phyloP scores from a whole-genome alignment of 2,797 vertebrate genomes.

The Vultur gryphus region DNA sequence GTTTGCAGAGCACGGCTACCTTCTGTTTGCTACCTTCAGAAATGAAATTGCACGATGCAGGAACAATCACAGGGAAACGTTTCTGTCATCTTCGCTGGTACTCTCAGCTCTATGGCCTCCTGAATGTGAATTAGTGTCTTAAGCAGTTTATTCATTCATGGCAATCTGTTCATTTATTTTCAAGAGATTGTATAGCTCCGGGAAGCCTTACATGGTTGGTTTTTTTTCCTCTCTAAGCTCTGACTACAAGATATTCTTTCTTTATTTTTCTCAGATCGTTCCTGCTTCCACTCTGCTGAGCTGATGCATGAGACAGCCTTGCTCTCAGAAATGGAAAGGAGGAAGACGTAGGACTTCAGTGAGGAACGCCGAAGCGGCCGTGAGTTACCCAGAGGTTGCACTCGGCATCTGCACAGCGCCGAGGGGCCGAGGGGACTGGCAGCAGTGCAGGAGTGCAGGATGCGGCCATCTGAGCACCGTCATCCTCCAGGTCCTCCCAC shows the following conservation, averaged over 20 bases:
- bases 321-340: neutral
- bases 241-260: neutral
- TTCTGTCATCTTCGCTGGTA: neutral
- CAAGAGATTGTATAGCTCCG: neutral
- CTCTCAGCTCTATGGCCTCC: neutral
- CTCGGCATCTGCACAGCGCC: neutral
- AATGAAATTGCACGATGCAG: neutral
- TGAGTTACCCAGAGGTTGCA: neutral
- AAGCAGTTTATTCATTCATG: slow-evolving; percentile 49
- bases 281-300: neutral
- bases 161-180: slow-evolving; percentile 56
- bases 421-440: neutral
- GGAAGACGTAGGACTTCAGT: neutral
- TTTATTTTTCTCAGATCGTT: neutral
- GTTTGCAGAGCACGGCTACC: slow-evolving; percentile 20
- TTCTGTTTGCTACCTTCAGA: slow-evolving; percentile 19
- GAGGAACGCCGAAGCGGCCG: fast-evolving
- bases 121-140: slow-evolving; percentile 45
- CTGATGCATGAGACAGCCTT: neutral
- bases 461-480: fast-evolving
- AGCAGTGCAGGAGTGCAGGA: neutral
- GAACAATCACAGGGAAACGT: neutral
- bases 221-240: neutral
- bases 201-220: neutral
- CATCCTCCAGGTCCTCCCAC: neutral